phyloP scores from a whole-genome alignment of 2,797 vertebrate genomes.

The Alca torda region DNA sequence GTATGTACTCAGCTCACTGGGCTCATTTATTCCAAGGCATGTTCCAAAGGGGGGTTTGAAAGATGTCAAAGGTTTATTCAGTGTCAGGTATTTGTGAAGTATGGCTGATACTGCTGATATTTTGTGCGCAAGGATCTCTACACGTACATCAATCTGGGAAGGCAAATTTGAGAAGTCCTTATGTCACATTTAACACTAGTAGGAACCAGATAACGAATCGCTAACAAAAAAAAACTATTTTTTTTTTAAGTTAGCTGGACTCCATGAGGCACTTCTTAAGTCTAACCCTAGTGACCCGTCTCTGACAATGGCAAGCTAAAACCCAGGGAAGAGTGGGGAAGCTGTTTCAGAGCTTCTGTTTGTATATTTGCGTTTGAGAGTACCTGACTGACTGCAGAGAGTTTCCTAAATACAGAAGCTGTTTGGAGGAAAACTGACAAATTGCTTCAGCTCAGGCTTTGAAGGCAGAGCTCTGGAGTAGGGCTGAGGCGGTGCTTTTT shows the following conservation, averaged over 20 bases:
- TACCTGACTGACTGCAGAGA: accelerated
- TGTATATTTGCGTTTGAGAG: not conserved
- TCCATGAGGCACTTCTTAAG: accelerated
- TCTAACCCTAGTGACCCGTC: accelerated
- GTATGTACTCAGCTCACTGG: not conserved
- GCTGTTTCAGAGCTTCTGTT: not conserved
- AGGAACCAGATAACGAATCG: accelerated
- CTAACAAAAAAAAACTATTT: too few species aligned
- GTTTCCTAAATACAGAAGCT: not conserved
- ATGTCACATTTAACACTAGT: not conserved
- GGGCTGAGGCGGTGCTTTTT: not conserved
- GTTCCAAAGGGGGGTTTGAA: accelerated
- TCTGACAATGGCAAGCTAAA: not conserved
- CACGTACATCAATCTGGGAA: accelerated
- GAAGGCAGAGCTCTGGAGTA: not conserved
- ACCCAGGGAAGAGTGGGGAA: not conserved
- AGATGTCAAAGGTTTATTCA: accelerated
- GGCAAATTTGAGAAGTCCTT: not conserved
- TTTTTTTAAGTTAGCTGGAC: not conserved
- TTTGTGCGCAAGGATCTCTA: accelerated
- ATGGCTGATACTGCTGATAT: accelerated
- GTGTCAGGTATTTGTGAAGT: accelerated
- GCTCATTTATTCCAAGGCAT: accelerated
- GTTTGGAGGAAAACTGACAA: not conserved
- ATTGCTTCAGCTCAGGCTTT: not conserved